A percentile compares a stretch with the other conserved stretches of the same genome.
Conservation (phyloP, 64 coral and sea anemone genomes). For the Orbicella faveolata region DNA sequence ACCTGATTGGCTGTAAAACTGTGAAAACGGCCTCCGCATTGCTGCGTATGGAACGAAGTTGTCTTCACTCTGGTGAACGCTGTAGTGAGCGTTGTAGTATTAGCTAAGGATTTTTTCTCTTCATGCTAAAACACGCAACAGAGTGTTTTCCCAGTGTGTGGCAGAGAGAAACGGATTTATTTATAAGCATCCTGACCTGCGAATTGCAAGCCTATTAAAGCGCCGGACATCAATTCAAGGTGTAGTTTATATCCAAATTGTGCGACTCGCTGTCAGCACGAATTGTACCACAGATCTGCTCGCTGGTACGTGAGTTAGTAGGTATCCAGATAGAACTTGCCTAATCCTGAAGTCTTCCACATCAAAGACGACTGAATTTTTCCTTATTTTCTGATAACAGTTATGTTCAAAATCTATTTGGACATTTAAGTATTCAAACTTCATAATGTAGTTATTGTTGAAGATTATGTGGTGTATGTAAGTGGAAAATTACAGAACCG, state of each 20-base stretch:
- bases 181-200: not conserved
- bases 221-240: too few species aligned
- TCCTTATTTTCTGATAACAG: not conserved
- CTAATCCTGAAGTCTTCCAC: not conserved
- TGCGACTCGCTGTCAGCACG: not conserved
- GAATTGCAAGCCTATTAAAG: not conserved
- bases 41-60: not conserved
- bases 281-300: not conserved
- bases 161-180: not conserved
- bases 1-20: slow-evolving; percentile 24
- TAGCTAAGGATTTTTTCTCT: not conserved
- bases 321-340: not conserved
- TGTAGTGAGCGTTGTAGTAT: not conserved
- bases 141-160: slow-evolving; percentile 24
- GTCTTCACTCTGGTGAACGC: not conserved
- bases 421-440: slow-evolving; percentile 12
- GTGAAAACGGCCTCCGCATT: slow-evolving; percentile 5
- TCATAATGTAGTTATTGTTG: slow-evolving; percentile 17
- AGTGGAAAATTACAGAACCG: slow-evolving; percentile 19
- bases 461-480: slow-evolving; percentile 14
- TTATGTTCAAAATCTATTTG: not conserved
- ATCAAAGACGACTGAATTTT: not conserved
- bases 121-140: not conserved
- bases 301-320: not conserved
- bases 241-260: not conserved